A percentile compares a stretch with the other conserved stretches of the same genome.
Evolutionary conservation across 1,140 invertebrate genomes (phyloP).

Genomic region (Bacillus rossius): DNA sequence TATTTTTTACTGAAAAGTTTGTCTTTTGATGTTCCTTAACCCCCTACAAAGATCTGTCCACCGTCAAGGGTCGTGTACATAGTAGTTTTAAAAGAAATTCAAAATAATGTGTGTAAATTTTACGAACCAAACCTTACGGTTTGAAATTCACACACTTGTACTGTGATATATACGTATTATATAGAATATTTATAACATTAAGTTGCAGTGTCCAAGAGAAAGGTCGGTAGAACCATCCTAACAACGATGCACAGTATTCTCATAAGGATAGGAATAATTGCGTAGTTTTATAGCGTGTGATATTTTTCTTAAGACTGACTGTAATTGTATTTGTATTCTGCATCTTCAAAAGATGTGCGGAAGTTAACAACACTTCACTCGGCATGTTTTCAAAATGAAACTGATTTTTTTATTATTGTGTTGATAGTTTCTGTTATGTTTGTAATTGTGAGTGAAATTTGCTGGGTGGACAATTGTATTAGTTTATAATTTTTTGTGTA

Average conservation of each 20-base stretch:
- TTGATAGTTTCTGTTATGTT: conserved; percentile 8
- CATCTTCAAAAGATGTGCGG: conserved; percentile 1
- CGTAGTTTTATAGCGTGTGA: conserved; percentile 19
- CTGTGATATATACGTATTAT: conserved; percentile 28
- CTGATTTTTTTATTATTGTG: conserved; percentile 6
- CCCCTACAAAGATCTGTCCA: conserved; percentile 25
- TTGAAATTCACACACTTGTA: conserved; percentile 23
- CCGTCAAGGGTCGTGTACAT: conserved; percentile 30
- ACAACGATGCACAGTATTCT: conserved; percentile 25
- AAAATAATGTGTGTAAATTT: conserved; percentile 26
- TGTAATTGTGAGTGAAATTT: conserved; percentile 2
- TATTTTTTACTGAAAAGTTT: conserved; percentile 16
- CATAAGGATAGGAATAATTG: conserved; percentile 17
- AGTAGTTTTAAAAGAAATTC: conserved; percentile 20
- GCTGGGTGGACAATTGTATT: neutral
- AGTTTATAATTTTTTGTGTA: neutral
- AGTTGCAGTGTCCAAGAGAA: conserved; percentile 26
- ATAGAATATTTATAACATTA: conserved; percentile 27
- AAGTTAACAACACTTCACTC: neutral
- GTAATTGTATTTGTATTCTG: conserved; percentile 17
- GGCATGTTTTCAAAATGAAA: too few species aligned
- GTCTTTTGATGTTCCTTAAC: conserved; percentile 23
- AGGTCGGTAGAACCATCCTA: conserved; percentile 25
- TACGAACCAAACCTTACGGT: conserved; percentile 13
- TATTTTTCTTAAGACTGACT: conserved; percentile 27